These are phyloP conservation scores for Mus caroli DNA, from an alignment of 2,797 vertebrate genomes.

Conservation along the genomic window DNA sequence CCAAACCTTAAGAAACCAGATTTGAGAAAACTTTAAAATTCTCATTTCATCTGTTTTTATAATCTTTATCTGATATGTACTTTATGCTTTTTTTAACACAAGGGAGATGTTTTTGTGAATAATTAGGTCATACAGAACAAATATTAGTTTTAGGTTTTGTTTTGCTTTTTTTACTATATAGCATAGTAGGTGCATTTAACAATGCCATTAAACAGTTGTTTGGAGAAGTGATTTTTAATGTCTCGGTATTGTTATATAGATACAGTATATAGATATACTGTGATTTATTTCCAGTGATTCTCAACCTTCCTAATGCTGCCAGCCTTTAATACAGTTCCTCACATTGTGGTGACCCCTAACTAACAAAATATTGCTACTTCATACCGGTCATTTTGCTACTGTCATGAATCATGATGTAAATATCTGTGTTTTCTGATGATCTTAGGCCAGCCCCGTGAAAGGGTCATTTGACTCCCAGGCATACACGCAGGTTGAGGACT, in stretches of 20 bases:
- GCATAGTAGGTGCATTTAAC: neutral
- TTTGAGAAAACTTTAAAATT: neutral
- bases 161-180: neutral
- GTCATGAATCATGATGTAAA: neutral
- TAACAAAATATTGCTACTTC: neutral
- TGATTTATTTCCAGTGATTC: neutral
- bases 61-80: neutral
- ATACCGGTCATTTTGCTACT: neutral
- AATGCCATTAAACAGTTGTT: neutral
- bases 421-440: neutral
- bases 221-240: constrained; percentile 28
- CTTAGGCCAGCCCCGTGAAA: neutral
- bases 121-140: neutral
- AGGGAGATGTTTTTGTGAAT: neutral
- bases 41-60: neutral
- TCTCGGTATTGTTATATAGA: neutral
- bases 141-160: constrained; percentile 1
- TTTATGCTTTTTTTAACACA: constrained; percentile 30
- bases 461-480: neutral
- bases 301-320: neutral
- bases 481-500: neutral
- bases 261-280: neutral
- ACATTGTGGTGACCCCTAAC: neutral
- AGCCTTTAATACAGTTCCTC: neutral
- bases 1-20: neutral